Base-by-base conservation (phyloP, 2,113 vertebrate genomes). In the Podarcis raffonei region DNA sequence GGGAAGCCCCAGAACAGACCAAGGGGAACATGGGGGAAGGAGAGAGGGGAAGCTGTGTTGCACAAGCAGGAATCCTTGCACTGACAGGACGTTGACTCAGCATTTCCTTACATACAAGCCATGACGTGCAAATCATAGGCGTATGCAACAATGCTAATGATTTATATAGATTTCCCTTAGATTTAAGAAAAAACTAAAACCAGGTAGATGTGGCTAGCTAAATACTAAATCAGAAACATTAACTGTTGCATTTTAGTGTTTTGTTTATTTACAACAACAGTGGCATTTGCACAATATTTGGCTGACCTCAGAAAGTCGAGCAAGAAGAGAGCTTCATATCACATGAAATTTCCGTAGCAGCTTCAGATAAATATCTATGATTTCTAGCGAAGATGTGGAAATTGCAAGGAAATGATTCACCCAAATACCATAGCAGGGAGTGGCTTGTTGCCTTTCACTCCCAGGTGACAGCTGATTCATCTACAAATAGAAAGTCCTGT, bases 401-500 rank as follows among this genome's bases (percentile, higher is more conserved):
- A 88, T 71, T 18, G 23, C 0, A 1, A 89, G 93, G 92, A 93
- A 95, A 92, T 95, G 30, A 95, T 77, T 96, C 89, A 86, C n/a
- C 27, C 35, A 35, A 32, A 53, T 89, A 42, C 87, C 62, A 83
- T 23, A 89, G 80, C 88, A 62, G 32, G 87, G 90, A 76, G 53
- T 37, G 72, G 5, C 72, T 35, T 74, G 72, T 32, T 35, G 25
- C 78, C 86, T 83, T 86, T 80, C 87, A 93, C 78, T 57, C 57
- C 68, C 92, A 92, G 92, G 83, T 89, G 91, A 93, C 81, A 90
- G 30, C 48, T 92, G 91, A 94, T 68, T 95, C 90, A 94, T 88
- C 85, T 86, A 37, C 48, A 91, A 89, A 89, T 6, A 85, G 78
- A 92, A 75, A 35, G 35, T 75, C 75, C 91, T 94, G 92, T 35